Percentiles rank a stretch among this genome's conserved stretches.
Evolutionary conservation across 2,888 invertebrate species (phyloP).

Genomic region (Timandra comae): DNA sequence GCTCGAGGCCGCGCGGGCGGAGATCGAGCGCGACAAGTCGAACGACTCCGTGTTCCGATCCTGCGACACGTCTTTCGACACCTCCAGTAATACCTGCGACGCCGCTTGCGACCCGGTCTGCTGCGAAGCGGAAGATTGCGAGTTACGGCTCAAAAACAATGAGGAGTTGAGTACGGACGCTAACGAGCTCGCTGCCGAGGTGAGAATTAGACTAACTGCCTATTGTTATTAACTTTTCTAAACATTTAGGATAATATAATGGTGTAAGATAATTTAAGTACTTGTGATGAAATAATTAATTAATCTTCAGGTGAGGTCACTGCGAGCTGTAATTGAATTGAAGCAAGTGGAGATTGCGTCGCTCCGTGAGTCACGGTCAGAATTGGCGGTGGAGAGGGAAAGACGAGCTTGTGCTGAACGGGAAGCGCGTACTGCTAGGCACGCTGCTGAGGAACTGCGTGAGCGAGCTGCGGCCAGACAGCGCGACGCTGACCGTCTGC

Average conservation of each 20-base stretch:
- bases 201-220: conserved; percentile 25
- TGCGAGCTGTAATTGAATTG: conserved; percentile 91
- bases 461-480: conserved; percentile 85
- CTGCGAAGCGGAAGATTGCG: conserved; percentile 57
- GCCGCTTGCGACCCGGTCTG: conserved; percentile 67
- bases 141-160: conserved; percentile 48
- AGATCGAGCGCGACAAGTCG: conserved; percentile 33
- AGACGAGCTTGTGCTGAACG: conserved; percentile 83
- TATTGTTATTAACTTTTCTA: too few relatives aligned
- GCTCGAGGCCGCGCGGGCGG: conserved; percentile 61
- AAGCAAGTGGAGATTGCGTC: conserved; percentile 90
- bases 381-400: conserved; percentile 84
- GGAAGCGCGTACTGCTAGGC: conserved; percentile 85
- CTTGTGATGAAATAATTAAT: too few relatives aligned
- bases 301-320: conserved; percentile 72
- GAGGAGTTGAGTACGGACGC: conserved; percentile 67
- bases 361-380: conserved; percentile 82
- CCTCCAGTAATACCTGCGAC: conserved; percentile 47
- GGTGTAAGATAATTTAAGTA: too few relatives aligned
- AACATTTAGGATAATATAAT: too few relatives aligned
- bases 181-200: conserved; percentile 67
- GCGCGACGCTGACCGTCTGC: conserved; percentile 79
- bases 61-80: conserved; percentile 20
- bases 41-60: conserved; percentile 19
- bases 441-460: conserved; percentile 91